phyloP scores from a whole-genome alignment of 2,797 vertebrate species.

The Gila robusta region DNA sequence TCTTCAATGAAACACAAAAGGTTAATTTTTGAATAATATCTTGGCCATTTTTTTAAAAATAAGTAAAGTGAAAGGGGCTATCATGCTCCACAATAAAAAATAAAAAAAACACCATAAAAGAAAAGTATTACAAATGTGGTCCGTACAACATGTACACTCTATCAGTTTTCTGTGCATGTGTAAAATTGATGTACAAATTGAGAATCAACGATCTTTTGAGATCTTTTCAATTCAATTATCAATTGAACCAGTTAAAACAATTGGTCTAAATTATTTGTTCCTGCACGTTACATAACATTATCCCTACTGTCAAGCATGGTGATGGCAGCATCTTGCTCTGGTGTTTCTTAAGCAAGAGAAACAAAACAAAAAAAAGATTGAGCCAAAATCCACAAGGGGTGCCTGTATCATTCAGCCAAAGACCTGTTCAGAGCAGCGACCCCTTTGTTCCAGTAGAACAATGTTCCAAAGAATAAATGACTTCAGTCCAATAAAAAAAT shows the following conservation, averaged over 20 bases:
- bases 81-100: background rate
- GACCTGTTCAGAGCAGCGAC: background rate
- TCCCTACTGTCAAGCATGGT: background rate
- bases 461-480: conserved; percentile 12
- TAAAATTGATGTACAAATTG: background rate
- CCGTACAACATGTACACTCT: background rate
- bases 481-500: background rate
- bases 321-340: background rate
- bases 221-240: background rate
- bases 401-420: conserved; percentile 5
- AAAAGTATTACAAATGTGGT: background rate
- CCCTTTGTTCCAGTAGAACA: conserved; percentile 11
- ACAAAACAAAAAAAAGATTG: background rate
- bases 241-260: background rate
- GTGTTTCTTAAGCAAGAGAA: conserved; percentile 3
- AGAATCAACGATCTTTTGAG: background rate
- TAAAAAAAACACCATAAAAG: background rate
- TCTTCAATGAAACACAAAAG: background rate
- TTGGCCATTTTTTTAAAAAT: background rate
- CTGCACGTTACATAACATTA: background rate
- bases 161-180: too few species aligned
- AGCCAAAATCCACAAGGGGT: conserved; percentile 1
- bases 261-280: too few species aligned
- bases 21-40: background rate
- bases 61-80: background rate